Base-by-base conservation (phyloP, 2,888 invertebrate genomes). In the Drosophila picticornis region DNA sequence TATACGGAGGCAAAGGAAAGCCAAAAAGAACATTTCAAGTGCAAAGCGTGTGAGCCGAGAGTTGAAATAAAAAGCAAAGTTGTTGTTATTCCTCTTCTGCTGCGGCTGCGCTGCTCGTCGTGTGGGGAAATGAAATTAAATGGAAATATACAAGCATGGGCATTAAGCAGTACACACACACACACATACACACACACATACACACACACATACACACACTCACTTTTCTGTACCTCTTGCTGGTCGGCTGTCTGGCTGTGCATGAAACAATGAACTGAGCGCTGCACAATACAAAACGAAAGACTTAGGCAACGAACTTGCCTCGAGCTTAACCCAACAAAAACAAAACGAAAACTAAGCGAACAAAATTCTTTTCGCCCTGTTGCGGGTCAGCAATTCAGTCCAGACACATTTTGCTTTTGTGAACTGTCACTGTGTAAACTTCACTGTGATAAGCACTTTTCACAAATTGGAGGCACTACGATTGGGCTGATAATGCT, bases 11-110 rank as follows among this genome's bases (percentile, higher is more conserved):
- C 55, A 65, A 79, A 74, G 46, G 60, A 72, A 77, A 83, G 75
- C 71, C 67, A 64, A 83, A 72, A 75, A 88, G 81, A 84, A 83
- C 70, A 82, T 85, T 85, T 83, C 74, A 83, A 87, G 79, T 76
- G 81, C 76, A 79, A 81, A 87, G 83, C 85, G 83, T 85, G 84
- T 84, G 88, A 87, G 88, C 84, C 80, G 70, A 75, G 80, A 84
- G 84, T 83, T 72, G 83, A 83, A 83, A 83, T 78, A 83, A 81
- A 85, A 82, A 72, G 67, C 73, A 80, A 84, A 82, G 60, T 69
- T 77, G 59, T 59, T 50, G 51, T 57, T 53, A 11, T 36, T 52
- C 7, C 51, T 51, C 3, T 46, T 13, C n/a, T 22, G 19, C n/a
- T 50, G 50, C n/a, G 29, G 19, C 40, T 36, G 31, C 58, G 46